Evolutionary conservation across 2,113 vertebrate species (phyloP).

Genomic region (Alouatta palliata): DNA sequence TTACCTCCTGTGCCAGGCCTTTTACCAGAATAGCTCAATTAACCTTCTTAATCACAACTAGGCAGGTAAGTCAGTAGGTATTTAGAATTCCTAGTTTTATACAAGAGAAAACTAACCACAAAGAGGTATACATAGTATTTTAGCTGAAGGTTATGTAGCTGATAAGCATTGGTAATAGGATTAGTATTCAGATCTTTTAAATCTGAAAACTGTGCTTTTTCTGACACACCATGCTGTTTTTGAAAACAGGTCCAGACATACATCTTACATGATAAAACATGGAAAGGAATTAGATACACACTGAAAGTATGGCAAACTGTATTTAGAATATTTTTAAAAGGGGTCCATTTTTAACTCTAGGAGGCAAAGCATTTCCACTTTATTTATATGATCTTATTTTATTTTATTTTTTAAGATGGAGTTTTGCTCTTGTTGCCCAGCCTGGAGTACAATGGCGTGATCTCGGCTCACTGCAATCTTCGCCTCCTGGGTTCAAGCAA

Average conservation of each 20-base stretch:
- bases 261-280: neutral
- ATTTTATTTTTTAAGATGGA: too few species aligned
- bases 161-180: neutral
- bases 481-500: too few species aligned
- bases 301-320: neutral
- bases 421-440: too few species aligned
- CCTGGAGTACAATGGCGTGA: too few species aligned
- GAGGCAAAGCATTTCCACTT: conserved; percentile 14
- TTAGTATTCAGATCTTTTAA: neutral
- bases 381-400: neutral
- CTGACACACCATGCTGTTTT: neutral
- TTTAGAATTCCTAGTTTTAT: neutral
- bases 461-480: too few species aligned
- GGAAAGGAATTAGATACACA: neutral
- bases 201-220: neutral
- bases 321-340: neutral
- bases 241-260: neutral
- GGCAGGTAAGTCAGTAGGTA: neutral
- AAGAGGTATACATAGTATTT: neutral
- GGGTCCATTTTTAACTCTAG: conserved; percentile 18
- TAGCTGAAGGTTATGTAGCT: neutral
- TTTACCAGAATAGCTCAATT: neutral
- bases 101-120: neutral
- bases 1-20: too few species aligned
- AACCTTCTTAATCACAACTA: neutral